Evolutionary conservation across 2,888 invertebrate genomes (phyloP).

Genomic region (Agrotis segetum): DNA sequence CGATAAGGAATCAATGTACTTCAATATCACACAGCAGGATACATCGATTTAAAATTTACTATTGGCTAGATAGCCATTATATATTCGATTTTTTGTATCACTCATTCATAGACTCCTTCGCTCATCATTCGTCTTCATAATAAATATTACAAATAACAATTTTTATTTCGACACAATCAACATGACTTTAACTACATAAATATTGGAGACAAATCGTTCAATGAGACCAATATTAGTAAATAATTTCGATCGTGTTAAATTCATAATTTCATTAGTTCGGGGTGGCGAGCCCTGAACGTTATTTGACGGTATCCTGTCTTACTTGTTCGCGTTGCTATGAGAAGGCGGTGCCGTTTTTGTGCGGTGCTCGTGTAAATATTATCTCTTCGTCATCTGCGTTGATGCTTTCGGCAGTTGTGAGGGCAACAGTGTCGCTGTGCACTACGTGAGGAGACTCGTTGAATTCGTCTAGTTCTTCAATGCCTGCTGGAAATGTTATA

Average conservation of each 20-base stretch:
- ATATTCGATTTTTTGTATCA: constrained; percentile 54
- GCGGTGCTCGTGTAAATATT: constrained; percentile 82
- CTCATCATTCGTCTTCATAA: constrained; percentile 43
- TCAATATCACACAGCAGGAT: constrained; percentile 52
- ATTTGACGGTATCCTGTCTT: constrained; percentile 41
- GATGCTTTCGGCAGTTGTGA: constrained; percentile 81
- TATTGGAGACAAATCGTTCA: constrained; percentile 51
- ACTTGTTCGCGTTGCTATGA: constrained; percentile 79
- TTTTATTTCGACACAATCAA: constrained; percentile 56
- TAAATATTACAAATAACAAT: constrained; percentile 60
- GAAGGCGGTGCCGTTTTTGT: constrained; percentile 80
- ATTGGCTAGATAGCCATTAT: constrained; percentile 49
- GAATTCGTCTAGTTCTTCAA: constrained; percentile 97
- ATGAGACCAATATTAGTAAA: constrained; percentile 53
- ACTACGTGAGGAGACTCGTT: constrained; percentile 98
- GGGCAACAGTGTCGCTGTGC: constrained; percentile 86
- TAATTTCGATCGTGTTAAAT: constrained; percentile 62
- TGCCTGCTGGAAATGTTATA: constrained; percentile 86
- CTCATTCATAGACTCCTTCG: constrained; percentile 23
- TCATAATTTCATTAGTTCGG: constrained; percentile 52
- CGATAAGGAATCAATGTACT: constrained; percentile 49
- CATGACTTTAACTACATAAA: constrained; percentile 48
- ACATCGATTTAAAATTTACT: constrained; percentile 40
- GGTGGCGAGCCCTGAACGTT: constrained; percentile 37
- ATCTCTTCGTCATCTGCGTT: constrained; percentile 89